A percentile compares a stretch with the other conserved stretches of the same genome.
Evolutionary conservation across 2,113 vertebrate genomes (phyloP).

Genomic region (Aptenodytes patagonicus): DNA sequence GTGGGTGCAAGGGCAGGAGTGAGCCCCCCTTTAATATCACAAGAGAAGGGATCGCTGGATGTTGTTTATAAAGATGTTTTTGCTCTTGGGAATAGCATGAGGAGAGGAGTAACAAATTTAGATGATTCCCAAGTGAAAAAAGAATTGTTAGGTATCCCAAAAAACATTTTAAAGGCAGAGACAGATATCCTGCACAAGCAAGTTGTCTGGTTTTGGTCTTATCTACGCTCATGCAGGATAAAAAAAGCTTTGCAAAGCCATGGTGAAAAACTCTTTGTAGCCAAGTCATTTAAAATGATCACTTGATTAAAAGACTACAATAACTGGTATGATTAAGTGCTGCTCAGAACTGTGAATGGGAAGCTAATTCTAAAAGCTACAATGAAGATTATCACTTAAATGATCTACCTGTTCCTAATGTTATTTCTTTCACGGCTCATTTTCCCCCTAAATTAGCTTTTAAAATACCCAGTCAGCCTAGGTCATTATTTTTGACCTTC

Average conservation of each 20-base stretch:
- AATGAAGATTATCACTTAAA: constrained; percentile 3
- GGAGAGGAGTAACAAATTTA: not conserved
- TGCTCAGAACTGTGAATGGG: not conserved
- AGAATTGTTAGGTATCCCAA: not conserved
- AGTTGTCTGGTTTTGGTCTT: not conserved
- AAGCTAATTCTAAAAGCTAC: not conserved
- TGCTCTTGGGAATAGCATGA: not conserved
- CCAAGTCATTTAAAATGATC: not conserved
- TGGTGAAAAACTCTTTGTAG: not conserved
- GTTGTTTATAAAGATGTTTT: not conserved
- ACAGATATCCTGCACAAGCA: not conserved
- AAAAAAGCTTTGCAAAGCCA: not conserved
- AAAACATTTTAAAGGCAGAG: not conserved
- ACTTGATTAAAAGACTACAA: not conserved
- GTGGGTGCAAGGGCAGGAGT: not conserved
- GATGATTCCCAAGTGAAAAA: not conserved
- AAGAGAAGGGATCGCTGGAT: not conserved
- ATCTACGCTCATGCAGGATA: not conserved
- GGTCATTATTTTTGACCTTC: not conserved
- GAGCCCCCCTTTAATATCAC: not conserved
- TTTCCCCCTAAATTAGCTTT: not conserved
- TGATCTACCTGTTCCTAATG: not conserved
- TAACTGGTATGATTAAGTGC: not conserved
- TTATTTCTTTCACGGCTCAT: constrained; percentile 24
- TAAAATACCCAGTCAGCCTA: not conserved